Base-by-base conservation (phyloP, 2,888 invertebrate genomes). In the Leucozona laternaria region DNA sequence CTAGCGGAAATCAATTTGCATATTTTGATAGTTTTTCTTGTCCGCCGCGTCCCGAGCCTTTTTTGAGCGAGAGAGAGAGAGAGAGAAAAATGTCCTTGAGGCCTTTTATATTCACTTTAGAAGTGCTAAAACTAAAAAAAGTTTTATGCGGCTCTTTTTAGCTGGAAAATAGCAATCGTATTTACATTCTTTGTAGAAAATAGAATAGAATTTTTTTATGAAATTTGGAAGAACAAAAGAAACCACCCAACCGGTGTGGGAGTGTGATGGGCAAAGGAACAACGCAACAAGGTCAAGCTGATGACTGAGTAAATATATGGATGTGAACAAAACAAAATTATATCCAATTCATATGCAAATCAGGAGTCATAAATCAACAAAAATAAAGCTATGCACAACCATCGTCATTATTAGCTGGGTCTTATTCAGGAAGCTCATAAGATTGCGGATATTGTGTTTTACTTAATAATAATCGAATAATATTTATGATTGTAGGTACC, bases 1-100 rank as follows among this genome's bases (percentile, higher is more conserved):
- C 57, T 66, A 70, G 45, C 73, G 77, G 85, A 85, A 85, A 85
- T 85, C 85, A 85, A 85, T 85, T 85, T 85, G 81, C 85, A 85
- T 85, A 85, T 85, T 85, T 85, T 85, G 85, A 85, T 85, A 81
- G 85, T 85, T 80, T 81, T 76, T 76, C 84, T 76, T 68, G 50
- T 53, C 50, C 34, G 37, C 50, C 43, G 28, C n/a, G 25, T 31
- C 31, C n/a, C 28, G 28, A 22, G 37, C 17, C 22, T 60, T 40
- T 60, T 60, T 31, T 4, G 15, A n/a, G n/a, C n/a, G n/a, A n/a
- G n/a, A n/a, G n/a, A n/a, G n/a, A n/a, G 20, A 58, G 17, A 40
- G 20, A 37, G 37, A 48, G 13, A 11, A 17, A 45, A 48, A 37
- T 53, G 53, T 50, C 58, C 81, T 68, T 66, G 58, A 72, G 43